These are phyloP conservation scores for Chloebia gouldiae DNA, from an alignment of 2,113 vertebrate genomes.

Conservation along the genomic window DNA sequence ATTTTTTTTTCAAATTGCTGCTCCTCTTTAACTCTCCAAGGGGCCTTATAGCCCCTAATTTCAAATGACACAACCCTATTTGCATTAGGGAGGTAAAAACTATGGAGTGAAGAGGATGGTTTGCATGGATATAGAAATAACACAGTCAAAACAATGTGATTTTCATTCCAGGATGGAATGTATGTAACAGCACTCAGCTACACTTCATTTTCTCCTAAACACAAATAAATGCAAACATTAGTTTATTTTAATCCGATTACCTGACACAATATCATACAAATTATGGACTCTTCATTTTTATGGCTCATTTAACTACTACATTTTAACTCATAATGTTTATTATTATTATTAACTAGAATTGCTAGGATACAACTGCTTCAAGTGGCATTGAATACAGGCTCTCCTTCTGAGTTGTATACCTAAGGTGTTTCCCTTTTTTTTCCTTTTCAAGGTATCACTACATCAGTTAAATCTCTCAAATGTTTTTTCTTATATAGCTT, in stretches of 20 bases:
- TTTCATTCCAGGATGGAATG: constrained; percentile 62
- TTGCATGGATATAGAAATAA: constrained; percentile 67
- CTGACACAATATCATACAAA: constrained; percentile 55
- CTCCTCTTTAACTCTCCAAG: constrained; percentile 35
- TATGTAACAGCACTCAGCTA: constrained; percentile 46
- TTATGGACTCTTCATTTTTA: constrained; percentile 39
- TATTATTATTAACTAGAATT: constrained; percentile 60
- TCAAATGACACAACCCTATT: constrained; percentile 46
- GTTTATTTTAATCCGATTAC: constrained; percentile 67
- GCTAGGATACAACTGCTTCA: constrained; percentile 46
- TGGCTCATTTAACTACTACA: constrained; percentile 53
- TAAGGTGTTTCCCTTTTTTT: neutral
- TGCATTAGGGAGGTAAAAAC: constrained; percentile 32
- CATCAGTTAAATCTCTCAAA: neutral
- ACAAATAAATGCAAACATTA: constrained; percentile 56
- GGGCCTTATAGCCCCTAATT: constrained; percentile 34
- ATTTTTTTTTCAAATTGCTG: constrained; percentile 49
- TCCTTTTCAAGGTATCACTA: neutral
- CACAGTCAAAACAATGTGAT: constrained; percentile 63
- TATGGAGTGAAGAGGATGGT: constrained; percentile 42
- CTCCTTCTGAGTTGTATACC: neutral
- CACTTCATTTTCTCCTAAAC: constrained; percentile 61
- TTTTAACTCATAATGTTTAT: constrained; percentile 48
- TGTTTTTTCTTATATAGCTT: neutral
- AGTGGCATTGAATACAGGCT: constrained; percentile 17